Evolutionary conservation across 2,888 invertebrate species (phyloP).

Genomic region (Xylota sylvarum): DNA sequence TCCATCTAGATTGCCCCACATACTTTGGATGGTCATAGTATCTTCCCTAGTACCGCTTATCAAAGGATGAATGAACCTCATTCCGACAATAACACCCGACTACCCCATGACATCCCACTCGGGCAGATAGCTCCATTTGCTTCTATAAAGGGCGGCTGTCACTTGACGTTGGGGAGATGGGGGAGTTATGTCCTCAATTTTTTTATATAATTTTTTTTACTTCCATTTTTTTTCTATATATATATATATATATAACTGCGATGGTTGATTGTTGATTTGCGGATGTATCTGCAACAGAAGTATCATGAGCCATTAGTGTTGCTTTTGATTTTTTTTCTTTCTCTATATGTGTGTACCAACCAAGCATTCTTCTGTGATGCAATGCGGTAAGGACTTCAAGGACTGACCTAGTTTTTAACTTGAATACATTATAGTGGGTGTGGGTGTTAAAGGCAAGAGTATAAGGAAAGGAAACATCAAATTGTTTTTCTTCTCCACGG

Average conservation of each 20-base stretch:
- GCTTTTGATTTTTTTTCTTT: slow-evolving; percentile 16
- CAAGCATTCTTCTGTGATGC: slow-evolving; percentile 14
- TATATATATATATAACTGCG: neutral
- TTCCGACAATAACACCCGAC: neutral
- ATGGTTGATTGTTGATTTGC: slow-evolving; percentile 64
- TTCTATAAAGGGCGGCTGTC: neutral
- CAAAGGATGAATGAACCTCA: slow-evolving; percentile 12
- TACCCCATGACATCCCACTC: neutral
- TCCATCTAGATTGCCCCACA: slow-evolving; percentile 8
- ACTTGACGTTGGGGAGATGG: neutral
- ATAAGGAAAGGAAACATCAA: too few relatives aligned
- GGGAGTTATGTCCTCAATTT: slow-evolving; percentile 15
- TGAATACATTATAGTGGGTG: slow-evolving; percentile 16
- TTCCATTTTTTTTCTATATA: slow-evolving; percentile 15
- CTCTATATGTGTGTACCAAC: neutral
- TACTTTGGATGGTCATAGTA: neutral
- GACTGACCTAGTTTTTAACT: slow-evolving; percentile 50
- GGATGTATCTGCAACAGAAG: slow-evolving; percentile 61
- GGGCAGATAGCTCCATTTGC: neutral
- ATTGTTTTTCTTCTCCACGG: too few relatives aligned
- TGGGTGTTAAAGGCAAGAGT: too few relatives aligned
- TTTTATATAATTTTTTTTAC: neutral
- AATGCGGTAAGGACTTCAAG: slow-evolving; percentile 43
- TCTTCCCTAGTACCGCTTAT: neutral
- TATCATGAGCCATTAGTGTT: slow-evolving; percentile 66